Conservation (phyloP, 1,140 invertebrate genomes). For the Tribolium madens region DNA sequence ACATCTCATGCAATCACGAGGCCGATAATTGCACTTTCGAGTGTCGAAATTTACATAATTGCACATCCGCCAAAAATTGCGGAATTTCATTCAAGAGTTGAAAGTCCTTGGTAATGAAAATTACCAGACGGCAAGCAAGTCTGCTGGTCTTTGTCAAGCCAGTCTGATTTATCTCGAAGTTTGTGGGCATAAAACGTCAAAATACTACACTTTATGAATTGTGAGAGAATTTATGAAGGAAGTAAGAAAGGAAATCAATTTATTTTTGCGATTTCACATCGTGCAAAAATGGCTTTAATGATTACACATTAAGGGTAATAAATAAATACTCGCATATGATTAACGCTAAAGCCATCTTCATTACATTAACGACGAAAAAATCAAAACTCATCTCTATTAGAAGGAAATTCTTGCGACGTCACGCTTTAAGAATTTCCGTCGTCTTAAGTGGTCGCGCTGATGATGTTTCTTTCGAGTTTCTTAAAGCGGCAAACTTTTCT, state of each 20-base stretch:
- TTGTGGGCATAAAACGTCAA: neutral
- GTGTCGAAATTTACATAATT: slow-evolving; percentile 19
- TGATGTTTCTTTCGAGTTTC: slow-evolving; percentile 49
- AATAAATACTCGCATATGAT: neutral
- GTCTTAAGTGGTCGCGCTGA: slow-evolving; percentile 45
- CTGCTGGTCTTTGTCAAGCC: neutral
- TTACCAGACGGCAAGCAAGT: neutral
- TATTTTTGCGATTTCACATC: neutral
- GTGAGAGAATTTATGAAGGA: neutral
- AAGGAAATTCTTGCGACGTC: slow-evolving; percentile 12
- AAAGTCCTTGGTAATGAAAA: neutral
- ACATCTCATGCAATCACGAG: neutral
- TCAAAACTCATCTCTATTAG: slow-evolving; percentile 4
- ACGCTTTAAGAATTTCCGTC: slow-evolving; percentile 8
- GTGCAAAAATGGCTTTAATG: slow-evolving; percentile 35
- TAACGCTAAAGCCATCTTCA: neutral
- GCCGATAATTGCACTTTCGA: neutral
- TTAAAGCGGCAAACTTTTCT: slow-evolving; percentile 45
- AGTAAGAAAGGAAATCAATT: slow-evolving; percentile 1
- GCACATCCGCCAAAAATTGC: slow-evolving; percentile 1
- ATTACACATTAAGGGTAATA: slow-evolving; percentile 42
- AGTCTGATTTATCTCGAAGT: slow-evolving; percentile 13
- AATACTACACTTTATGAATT: neutral
- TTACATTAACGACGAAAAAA: neutral
- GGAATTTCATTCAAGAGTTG: neutral